Conservation (phyloP, 2,113 vertebrate species). For the Thalassarche chlororhynchos region DNA sequence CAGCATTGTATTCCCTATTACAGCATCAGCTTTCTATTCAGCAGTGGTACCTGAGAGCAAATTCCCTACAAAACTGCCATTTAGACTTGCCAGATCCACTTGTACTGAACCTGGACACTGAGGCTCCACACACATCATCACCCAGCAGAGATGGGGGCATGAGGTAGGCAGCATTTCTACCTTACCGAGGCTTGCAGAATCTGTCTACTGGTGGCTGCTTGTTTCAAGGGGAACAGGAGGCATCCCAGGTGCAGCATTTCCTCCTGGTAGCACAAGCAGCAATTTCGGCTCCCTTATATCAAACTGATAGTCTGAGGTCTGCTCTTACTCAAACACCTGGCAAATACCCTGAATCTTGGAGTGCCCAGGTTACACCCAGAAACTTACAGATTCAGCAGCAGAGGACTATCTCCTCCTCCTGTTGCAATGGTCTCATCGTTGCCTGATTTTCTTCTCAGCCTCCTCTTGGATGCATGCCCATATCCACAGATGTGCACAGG, state of each 20-base stretch:
- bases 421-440: conserved; percentile 41
- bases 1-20: conserved; percentile 8
- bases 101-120: not conserved
- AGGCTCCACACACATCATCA: not conserved
- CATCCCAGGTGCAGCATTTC: not conserved
- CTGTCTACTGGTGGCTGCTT: not conserved
- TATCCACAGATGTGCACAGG: conserved; percentile 74
- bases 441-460: conserved; percentile 69
- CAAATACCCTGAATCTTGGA: not conserved
- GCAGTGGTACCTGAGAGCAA: not conserved
- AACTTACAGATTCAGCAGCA: conserved; percentile 35
- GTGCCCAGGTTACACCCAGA: conserved; percentile 32
- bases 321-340: conserved; percentile 1
- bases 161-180: not conserved
- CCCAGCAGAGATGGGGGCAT: not conserved
- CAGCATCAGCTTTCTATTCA: conserved; percentile 43
- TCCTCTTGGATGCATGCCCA: conserved; percentile 73
- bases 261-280: not conserved
- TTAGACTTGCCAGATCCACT: not conserved
- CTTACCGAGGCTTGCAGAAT: not conserved
- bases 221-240: not conserved
- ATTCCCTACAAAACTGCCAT: not conserved
- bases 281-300: not conserved
- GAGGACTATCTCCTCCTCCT: conserved; percentile 45
- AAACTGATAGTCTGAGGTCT: not conserved